These are phyloP conservation scores for Ellobius talpinus DNA, from an alignment of 2,113 vertebrate genomes.

Conservation along the genomic window DNA sequence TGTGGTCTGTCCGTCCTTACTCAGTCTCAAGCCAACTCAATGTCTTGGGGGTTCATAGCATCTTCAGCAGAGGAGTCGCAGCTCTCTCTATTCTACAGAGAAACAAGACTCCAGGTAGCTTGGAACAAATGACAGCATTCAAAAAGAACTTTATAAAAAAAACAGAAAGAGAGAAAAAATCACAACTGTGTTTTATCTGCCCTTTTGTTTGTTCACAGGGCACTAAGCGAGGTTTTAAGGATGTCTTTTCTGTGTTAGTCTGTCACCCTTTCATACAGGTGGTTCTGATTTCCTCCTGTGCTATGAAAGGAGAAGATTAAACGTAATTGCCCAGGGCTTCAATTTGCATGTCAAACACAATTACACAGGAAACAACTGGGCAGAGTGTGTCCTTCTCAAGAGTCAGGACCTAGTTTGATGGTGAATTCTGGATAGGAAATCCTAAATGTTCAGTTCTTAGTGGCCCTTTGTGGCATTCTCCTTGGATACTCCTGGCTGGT, in stretches of 20 bases:
- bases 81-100: background rate
- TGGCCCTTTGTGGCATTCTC: background rate
- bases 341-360: constrained; percentile 71
- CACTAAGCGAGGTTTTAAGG: background rate
- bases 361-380: constrained; percentile 51
- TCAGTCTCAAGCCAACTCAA: background rate
- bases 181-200: constrained; percentile 38
- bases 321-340: constrained; percentile 66
- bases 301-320: constrained; percentile 55
- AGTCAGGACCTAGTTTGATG: background rate
- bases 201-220: constrained; percentile 46
- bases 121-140: background rate
- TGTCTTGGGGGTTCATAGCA: background rate
- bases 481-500: background rate
- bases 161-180: background rate
- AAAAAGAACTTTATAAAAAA: constrained; percentile 8
- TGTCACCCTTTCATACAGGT: background rate
- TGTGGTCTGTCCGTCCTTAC: background rate
- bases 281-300: constrained; percentile 32
- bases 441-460: background rate
- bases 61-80: background rate
- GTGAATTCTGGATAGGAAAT: constrained; percentile 19
- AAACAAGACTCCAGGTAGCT: background rate
- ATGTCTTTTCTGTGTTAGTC: constrained; percentile 38
- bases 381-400: background rate